Evolutionary conservation across 1,140 invertebrate species (phyloP).

Genomic region (Heliconius melpomene): DNA sequence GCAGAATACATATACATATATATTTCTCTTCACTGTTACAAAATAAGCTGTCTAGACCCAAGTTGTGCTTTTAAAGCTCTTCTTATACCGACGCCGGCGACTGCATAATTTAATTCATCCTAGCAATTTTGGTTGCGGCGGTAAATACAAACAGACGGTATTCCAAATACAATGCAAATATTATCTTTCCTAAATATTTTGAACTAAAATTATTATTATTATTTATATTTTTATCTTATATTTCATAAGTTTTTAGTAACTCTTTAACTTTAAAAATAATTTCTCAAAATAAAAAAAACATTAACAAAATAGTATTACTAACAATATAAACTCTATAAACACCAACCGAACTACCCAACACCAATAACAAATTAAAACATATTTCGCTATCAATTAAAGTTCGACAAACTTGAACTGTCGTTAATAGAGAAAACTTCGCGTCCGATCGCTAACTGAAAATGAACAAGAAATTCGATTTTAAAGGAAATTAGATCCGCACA

Average conservation of each 20-base stretch:
- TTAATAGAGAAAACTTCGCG: background rate
- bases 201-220: too few species aligned
- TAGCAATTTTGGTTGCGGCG: background rate
- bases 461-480: constrained; percentile 17
- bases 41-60: background rate
- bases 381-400: background rate
- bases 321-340: too few species aligned
- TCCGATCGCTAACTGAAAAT: constrained; percentile 13
- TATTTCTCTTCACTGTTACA: background rate
- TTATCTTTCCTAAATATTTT: too few species aligned
- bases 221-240: too few species aligned
- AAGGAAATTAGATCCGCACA: constrained; percentile 24
- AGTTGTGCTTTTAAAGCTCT: background rate
- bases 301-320: too few species aligned
- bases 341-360: too few species aligned
- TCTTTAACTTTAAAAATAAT: too few species aligned
- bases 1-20: background rate
- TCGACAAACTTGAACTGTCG: background rate
- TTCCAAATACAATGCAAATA: background rate
- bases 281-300: too few species aligned
- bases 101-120: constrained; percentile 13
- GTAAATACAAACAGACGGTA: background rate
- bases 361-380: background rate
- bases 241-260: too few species aligned
- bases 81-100: background rate